Base-by-base conservation (phyloP, 2,888 invertebrate genomes). In the Emmelina monodactyla region DNA sequence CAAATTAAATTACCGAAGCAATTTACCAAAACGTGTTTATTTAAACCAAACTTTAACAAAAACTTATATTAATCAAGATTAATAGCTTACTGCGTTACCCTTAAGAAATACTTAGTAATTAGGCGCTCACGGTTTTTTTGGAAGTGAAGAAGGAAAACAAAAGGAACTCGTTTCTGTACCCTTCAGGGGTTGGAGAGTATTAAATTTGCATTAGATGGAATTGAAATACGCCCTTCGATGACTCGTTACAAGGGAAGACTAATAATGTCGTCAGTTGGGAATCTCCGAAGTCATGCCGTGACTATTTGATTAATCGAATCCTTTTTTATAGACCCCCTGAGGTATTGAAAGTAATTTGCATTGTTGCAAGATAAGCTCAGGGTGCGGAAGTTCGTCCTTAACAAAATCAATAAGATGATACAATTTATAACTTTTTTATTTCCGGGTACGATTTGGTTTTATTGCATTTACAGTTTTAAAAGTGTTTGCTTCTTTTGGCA, bases 171-270 rank as follows among this genome's bases (percentile, higher is more conserved):
- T 63, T 65, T 65, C 58, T 51, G 58, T 58, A 62, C 67, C 71
- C 69, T 69, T 64, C 58, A 57, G 50, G 58, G 62, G 49, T 57
- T 58, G 65, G 66, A 67, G 66, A 62, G 71, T 75, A 78, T 79
- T 78, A 79, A 78, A 79, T 78, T 78, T 78, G 76, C 78, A 78
- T 79, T 76, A 76, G 71, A 62, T 60, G 58, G 65, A 78, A 78
- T 79, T 79, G 73, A 75, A 78, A 71, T 73, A 70, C 78, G 69
- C 75, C 76, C 70, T 65, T 60, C 65, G 62, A 72, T 70, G 70
- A 69, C 58, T 68, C 61, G 69, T 67, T 69, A 16, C 15, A 15
- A 58, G 62, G 65, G 63, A 66, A 55, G 69, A 63, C 73, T 71
- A 73, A 76, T 73, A 76, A 76, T 71, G 64, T 65, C 70, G 61